A percentile compares a stretch with the other conserved stretches of the same genome.
Evolutionary conservation across 2,888 invertebrate species (phyloP).

Genomic region (Cosmia trapezina): DNA sequence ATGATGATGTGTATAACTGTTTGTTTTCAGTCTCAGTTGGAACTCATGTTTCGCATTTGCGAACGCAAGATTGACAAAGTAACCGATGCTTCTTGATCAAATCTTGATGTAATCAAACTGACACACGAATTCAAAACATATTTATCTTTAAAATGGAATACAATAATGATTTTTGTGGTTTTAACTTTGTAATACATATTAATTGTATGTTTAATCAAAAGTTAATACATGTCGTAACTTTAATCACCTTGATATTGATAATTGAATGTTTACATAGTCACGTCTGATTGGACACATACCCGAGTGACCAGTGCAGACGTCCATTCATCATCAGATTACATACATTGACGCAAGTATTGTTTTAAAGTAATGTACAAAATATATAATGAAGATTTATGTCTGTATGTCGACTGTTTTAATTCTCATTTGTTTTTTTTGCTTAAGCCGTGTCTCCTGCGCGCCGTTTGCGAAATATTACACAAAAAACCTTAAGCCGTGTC

Average conservation of each 20-base stretch:
- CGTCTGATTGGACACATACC: constrained; percentile 4
- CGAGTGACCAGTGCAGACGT: background rate
- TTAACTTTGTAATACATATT: constrained; percentile 1
- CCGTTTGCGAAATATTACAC: too few relatives aligned
- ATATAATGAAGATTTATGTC: background rate
- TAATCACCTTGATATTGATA: constrained; percentile 34
- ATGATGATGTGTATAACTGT: background rate
- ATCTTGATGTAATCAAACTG: too few relatives aligned
- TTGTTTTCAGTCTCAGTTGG: too few relatives aligned
- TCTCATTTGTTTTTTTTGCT: background rate
- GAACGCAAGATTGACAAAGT: too few relatives aligned
- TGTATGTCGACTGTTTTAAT: background rate
- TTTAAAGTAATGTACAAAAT: constrained; percentile 6
- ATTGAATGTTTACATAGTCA: constrained; percentile 18
- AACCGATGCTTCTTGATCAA: too few relatives aligned
- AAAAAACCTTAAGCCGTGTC: too few relatives aligned
- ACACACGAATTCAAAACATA: too few relatives aligned
- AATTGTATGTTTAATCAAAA: constrained; percentile 3
- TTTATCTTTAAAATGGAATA: background rate
- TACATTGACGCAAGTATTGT: constrained; percentile 2
- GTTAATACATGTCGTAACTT: constrained; percentile 20
- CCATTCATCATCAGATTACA: constrained; percentile 47
- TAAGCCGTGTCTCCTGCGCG: too few relatives aligned
- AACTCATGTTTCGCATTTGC: too few relatives aligned
- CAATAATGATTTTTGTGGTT: background rate